Evolutionary conservation across 2,797 vertebrate genomes (phyloP).

Genomic region (Paratrypauchen microcephalus): DNA sequence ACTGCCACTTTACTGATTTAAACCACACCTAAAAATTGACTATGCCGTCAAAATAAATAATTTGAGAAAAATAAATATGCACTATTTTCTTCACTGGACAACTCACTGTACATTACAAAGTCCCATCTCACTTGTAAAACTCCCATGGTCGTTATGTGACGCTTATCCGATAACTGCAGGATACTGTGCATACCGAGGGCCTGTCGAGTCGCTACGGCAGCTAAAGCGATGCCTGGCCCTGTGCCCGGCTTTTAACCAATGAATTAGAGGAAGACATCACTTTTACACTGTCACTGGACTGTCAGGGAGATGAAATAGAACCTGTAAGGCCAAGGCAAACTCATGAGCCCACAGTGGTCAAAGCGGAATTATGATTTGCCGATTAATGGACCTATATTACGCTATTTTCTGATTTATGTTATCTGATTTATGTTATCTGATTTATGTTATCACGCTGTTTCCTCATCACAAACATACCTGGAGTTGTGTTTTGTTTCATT

Average conservation of each 20-base stretch:
- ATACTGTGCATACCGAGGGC: conserved; percentile 35
- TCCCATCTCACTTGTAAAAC: not conserved
- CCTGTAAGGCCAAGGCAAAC: conserved; percentile 59
- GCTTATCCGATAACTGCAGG: conserved; percentile 48
- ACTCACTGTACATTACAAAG: not conserved
- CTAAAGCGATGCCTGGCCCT: conserved; percentile 51
- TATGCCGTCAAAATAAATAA: too few species aligned
- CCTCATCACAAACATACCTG: too few species aligned
- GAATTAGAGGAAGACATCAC: conserved; percentile 54
- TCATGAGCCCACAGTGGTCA: conserved; percentile 50
- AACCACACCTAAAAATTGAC: too few species aligned
- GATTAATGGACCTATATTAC: too few species aligned
- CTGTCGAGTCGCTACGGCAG: conserved; percentile 21
- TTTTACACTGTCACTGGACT: conserved; percentile 60
- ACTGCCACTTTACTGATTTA: too few species aligned
- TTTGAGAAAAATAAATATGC: too few species aligned
- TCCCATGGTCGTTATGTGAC: not conserved
- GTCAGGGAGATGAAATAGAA: conserved; percentile 62
- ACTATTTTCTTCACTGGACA: too few species aligned
- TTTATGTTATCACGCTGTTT: too few species aligned
- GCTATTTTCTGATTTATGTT: too few species aligned
- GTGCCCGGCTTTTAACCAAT: conserved; percentile 69
- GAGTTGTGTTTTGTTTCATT: too few species aligned
- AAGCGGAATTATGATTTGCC: conserved; percentile 37
- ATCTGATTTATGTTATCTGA: too few species aligned